phyloP scores from a whole-genome alignment of 2,113 vertebrate species.

The Connochaetes taurinus region DNA sequence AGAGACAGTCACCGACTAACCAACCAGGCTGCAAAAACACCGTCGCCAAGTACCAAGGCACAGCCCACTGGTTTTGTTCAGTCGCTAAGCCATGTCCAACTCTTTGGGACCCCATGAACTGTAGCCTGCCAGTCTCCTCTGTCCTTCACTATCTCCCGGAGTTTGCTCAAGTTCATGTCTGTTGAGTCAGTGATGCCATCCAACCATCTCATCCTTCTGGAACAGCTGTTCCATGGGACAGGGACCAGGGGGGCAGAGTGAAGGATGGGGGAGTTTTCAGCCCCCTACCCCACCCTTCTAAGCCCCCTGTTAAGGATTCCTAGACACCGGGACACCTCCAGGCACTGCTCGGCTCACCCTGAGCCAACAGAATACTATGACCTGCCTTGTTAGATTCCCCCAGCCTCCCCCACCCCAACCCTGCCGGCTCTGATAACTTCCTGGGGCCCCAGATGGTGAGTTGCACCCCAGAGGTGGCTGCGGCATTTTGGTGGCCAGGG shows the following conservation, averaged over 20 bases:
- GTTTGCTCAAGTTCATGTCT: neutral
- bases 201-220: neutral
- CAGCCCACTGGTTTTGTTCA: neutral
- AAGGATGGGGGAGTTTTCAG: neutral
- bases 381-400: neutral
- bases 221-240: neutral
- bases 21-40: neutral
- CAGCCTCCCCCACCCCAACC: neutral
- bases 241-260: neutral
- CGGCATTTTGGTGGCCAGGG: neutral
- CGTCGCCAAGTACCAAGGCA: neutral
- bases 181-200: neutral
- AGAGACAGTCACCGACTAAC: neutral
- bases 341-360: neutral
- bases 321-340: neutral
- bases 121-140: neutral
- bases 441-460: neutral
- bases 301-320: neutral
- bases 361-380: neutral
- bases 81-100: neutral
- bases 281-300: neutral
- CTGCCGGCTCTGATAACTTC: neutral
- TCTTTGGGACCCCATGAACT: neutral
- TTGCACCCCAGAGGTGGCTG: neutral
- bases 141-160: neutral